Evolutionary conservation across 2,113 vertebrate genomes (phyloP).

Genomic region (Scartelaos histophorus): DNA sequence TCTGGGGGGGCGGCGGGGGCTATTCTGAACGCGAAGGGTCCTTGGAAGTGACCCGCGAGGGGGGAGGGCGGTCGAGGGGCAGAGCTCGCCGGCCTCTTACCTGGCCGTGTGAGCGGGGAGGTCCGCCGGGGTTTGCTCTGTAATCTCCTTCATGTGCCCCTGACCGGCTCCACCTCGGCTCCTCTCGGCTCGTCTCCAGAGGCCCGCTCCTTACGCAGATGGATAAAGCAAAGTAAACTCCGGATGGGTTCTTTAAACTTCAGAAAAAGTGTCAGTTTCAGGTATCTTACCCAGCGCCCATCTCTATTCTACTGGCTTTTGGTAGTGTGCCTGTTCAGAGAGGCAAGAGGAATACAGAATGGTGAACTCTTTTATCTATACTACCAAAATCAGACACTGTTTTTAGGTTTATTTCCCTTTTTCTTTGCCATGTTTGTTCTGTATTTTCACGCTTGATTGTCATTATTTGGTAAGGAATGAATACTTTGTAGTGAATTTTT

Average conservation of each 20-base stretch:
- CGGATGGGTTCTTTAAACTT: slow-evolving; percentile 82
- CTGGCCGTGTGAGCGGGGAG: slow-evolving; percentile 79
- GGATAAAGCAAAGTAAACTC: slow-evolving; percentile 87
- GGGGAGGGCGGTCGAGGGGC: slow-evolving; percentile 66
- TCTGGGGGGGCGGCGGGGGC: slow-evolving; percentile 58
- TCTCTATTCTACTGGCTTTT: slow-evolving; percentile 21
- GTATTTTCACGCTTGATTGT: background rate
- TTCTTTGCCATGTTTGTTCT: no score
- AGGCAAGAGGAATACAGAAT: slow-evolving; percentile 33
- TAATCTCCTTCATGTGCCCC: slow-evolving; percentile 89
- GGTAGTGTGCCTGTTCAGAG: slow-evolving; percentile 26
- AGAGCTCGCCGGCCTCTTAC: slow-evolving; percentile 78
- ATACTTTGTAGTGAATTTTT: no score
- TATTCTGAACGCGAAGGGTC: slow-evolving; percentile 79
- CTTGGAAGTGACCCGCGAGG: slow-evolving; percentile 92
- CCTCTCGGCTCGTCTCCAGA: slow-evolving; percentile 27
- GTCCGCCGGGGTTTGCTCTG: slow-evolving; percentile 88
- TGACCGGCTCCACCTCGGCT: slow-evolving; percentile 56
- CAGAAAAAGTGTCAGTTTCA: slow-evolving; percentile 45
- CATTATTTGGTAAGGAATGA: no score
- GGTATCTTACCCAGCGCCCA: slow-evolving; percentile 32
- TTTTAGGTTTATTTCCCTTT: no score
- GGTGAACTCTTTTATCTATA: background rate
- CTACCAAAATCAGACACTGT: background rate
- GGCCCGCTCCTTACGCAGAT: slow-evolving; percentile 65